These are phyloP conservation scores for Drosophila yooni DNA, from an alignment of 2,888 invertebrate genomes.

Conservation along the genomic window DNA sequence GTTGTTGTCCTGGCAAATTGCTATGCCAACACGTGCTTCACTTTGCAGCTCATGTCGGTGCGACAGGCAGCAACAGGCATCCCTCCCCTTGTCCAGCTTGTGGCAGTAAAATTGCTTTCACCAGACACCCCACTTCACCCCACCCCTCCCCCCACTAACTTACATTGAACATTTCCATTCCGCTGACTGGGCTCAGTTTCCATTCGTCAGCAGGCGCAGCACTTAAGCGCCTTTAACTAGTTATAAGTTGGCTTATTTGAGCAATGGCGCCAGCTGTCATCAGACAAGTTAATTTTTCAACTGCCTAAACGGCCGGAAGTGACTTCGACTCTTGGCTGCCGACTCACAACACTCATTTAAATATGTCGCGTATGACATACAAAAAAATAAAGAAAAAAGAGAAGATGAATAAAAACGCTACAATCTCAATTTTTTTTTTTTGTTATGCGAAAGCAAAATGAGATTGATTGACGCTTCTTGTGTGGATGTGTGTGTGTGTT, in stretches of 20 bases:
- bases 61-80: constrained; percentile 57
- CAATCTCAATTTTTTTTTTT: constrained; percentile 66
- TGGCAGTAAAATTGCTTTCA: constrained; percentile 45
- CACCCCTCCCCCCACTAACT: neutral
- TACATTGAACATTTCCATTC: constrained; percentile 26
- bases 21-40: constrained; percentile 81
- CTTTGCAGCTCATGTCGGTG: constrained; percentile 74
- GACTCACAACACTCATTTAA: constrained; percentile 65
- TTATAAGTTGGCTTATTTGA: constrained; percentile 47
- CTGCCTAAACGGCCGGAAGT: constrained; percentile 75
- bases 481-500: neutral
- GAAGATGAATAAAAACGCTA: constrained; percentile 10
- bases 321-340: constrained; percentile 14
- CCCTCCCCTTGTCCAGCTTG: constrained; percentile 49
- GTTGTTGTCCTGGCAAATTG: constrained; percentile 68
- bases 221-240: constrained; percentile 37
- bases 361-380: constrained; percentile 66
- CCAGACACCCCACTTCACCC: neutral
- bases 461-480: constrained; percentile 73
- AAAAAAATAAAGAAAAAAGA: neutral
- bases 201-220: constrained; percentile 37
- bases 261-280: constrained; percentile 73
- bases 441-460: constrained; percentile 51
- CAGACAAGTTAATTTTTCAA: constrained; percentile 79
- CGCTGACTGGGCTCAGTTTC: constrained; percentile 12